Conservation (phyloP, 2,888 invertebrate species). For the Cataglyphis albicans region DNA sequence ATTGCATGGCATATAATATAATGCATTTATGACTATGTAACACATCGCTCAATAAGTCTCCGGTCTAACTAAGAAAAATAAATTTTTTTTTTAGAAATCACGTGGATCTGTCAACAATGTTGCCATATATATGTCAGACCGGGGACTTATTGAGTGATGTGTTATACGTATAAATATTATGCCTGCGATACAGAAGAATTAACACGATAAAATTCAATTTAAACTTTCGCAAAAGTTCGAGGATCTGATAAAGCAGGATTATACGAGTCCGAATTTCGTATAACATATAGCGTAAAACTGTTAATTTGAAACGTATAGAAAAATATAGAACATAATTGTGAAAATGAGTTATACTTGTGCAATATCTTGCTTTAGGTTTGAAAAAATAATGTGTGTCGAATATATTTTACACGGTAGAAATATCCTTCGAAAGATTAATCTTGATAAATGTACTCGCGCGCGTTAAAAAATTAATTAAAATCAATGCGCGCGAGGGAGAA, state of each 20-base stretch:
- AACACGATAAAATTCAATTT: conserved; percentile 13
- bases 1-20: not conserved
- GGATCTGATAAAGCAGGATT: not conserved
- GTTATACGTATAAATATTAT: not conserved
- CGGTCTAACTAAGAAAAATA: too few species aligned
- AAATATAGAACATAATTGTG: not conserved
- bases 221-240: not conserved
- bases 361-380: not conserved
- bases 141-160: too few species aligned
- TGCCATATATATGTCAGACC: too few species aligned
- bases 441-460: conserved; percentile 6
- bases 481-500: not conserved
- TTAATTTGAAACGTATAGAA: not conserved
- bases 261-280: not conserved
- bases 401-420: conserved; percentile 1
- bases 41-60: too few species aligned
- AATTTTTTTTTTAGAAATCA: too few species aligned
- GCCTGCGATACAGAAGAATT: not conserved
- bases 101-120: too few species aligned
- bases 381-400: not conserved
- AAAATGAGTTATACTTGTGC: not conserved
- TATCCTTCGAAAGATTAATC: not conserved
- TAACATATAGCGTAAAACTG: not conserved
- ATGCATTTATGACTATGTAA: not conserved
- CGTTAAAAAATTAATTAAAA: conserved; percentile 34